phyloP scores from a whole-genome alignment of 1,140 invertebrate species.

The Harlomillsia oculata region DNA sequence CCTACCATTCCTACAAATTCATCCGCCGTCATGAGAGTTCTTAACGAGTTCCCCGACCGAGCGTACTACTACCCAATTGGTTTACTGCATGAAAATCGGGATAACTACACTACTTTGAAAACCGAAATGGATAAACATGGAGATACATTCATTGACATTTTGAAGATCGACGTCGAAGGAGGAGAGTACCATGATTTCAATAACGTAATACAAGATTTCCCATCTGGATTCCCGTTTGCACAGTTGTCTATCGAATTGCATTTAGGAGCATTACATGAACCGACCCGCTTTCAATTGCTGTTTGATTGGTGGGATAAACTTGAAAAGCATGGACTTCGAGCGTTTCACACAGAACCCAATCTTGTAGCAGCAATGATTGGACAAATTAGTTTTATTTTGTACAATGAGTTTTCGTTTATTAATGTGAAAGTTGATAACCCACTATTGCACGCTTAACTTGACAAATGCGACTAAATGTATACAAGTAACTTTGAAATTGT shows the following conservation, averaged over 20 bases:
- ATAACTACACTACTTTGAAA: not conserved
- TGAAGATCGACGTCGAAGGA: conserved; percentile 24
- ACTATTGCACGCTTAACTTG: too few relatives aligned
- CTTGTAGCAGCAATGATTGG: not conserved
- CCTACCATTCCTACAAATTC: not conserved
- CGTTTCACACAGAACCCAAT: conserved; percentile 8
- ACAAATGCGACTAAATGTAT: too few relatives aligned
- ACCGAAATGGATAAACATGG: not conserved
- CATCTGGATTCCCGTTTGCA: conserved; percentile 6
- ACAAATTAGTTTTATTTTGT: not conserved
- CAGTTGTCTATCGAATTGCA: conserved; percentile 22
- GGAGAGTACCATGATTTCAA: conserved; percentile 5
- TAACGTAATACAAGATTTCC: not conserved
- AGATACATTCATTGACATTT: conserved; percentile 11
- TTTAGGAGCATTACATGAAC: not conserved
- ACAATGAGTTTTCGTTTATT: not conserved
- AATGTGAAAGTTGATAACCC: not conserved
- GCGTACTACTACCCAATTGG: conserved; percentile 3
- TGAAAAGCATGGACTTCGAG: not conserved
- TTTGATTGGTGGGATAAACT: not conserved
- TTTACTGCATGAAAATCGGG: not conserved
- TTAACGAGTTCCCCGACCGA: not conserved
- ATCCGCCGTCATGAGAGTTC: not conserved
- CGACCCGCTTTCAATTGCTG: not conserved
- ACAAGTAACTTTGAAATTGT: too few relatives aligned